Evolutionary conservation across 2,797 vertebrate species (phyloP).

Genomic region (Gouania willdenowi): DNA sequence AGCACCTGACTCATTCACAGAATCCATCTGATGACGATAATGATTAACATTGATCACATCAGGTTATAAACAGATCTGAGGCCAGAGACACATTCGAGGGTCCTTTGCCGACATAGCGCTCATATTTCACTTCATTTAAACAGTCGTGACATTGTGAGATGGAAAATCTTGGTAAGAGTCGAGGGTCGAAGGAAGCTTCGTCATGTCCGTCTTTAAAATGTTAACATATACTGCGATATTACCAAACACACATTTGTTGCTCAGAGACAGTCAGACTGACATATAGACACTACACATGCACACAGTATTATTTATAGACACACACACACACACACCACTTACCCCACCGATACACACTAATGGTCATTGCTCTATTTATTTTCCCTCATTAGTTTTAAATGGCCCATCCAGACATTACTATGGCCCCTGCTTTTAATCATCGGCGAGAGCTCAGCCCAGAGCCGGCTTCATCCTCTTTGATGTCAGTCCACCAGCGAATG

Average conservation of each 20-base stretch:
- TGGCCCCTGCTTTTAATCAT: conserved; percentile 67
- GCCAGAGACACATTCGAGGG: conserved; percentile 1
- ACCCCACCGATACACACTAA: conserved; percentile 41
- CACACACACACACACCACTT: not conserved
- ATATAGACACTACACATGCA: not conserved
- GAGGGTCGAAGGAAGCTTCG: not conserved
- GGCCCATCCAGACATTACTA: conserved; percentile 62
- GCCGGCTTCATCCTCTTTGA: conserved; percentile 48
- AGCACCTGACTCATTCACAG: conserved; percentile 50
- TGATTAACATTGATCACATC: conserved; percentile 8
- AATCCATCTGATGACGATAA: conserved; percentile 2
- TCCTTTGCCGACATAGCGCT: not conserved
- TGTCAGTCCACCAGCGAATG: conserved; percentile 34
- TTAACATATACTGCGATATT: not conserved
- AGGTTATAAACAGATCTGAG: no score
- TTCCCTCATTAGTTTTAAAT: conserved; percentile 71
- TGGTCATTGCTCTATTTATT: conserved; percentile 60
- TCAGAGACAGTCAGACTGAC: not conserved
- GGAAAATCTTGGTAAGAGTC: not conserved
- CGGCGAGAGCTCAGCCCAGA: conserved; percentile 27
- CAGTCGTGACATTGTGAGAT: not conserved
- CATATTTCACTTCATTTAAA: not conserved
- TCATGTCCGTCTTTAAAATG: not conserved
- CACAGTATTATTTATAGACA: not conserved
- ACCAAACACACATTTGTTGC: not conserved